Conservation (phyloP, 1,140 invertebrate genomes). For the Lordiphosa collinella region DNA sequence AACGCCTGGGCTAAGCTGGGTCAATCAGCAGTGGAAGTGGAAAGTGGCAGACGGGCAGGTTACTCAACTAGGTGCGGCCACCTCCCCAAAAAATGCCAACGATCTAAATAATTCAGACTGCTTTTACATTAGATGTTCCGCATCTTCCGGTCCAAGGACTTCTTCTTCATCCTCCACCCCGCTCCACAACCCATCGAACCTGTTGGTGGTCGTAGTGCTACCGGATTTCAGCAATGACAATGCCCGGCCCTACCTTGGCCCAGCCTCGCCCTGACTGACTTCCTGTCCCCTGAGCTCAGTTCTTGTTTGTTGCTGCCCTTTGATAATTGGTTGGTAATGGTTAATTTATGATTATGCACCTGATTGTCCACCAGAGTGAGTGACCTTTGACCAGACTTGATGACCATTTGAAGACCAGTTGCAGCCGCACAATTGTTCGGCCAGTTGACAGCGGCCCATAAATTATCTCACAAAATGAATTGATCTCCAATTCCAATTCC, state of each 20-base stretch:
- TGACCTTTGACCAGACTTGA: slow-evolving; percentile 40
- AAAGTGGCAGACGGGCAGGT: too few relatives aligned
- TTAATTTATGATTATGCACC: slow-evolving; percentile 63
- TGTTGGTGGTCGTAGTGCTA: too few relatives aligned
- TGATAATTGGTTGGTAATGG: slow-evolving; percentile 66
- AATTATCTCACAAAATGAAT: slow-evolving; percentile 66
- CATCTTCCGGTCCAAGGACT: slow-evolving; percentile 27
- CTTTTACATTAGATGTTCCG: slow-evolving; percentile 10
- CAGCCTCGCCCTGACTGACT: slow-evolving; percentile 23
- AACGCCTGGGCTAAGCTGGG: slow-evolving; percentile 9
- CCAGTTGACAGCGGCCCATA: slow-evolving; percentile 58
- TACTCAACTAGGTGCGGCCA: too few relatives aligned
- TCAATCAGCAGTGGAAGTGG: slow-evolving; percentile 4
- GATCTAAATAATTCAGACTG: neutral
- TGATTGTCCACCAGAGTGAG: slow-evolving; percentile 47
- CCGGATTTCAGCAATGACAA: too few relatives aligned
- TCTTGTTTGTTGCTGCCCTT: slow-evolving; percentile 10
- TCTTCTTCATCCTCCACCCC: slow-evolving; percentile 8
- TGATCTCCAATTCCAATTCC: slow-evolving; percentile 23
- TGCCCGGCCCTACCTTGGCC: too few relatives aligned
- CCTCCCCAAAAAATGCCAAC: too few relatives aligned
- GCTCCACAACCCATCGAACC: neutral
- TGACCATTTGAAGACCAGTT: slow-evolving; percentile 64
- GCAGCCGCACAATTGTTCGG: slow-evolving; percentile 65
- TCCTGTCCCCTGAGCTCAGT: slow-evolving; percentile 23